These are phyloP conservation scores for Acipenser transmontanus DNA, from an alignment of 2,797 vertebrate genomes.

Conservation along the genomic window DNA sequence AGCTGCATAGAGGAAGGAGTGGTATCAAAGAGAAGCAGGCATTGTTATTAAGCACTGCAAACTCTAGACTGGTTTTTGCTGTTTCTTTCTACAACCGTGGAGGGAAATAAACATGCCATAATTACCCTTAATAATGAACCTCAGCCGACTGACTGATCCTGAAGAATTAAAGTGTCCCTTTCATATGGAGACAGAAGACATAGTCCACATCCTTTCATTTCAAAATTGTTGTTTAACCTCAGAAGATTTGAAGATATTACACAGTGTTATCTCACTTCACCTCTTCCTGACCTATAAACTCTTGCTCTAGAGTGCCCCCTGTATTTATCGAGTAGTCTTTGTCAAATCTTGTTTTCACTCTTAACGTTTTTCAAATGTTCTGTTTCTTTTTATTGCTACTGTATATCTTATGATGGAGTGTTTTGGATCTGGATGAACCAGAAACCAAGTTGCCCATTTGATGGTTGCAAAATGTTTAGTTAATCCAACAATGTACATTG, in stretches of 20 bases:
- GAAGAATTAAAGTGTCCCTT: conserved; percentile 33
- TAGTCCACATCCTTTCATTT: conserved; percentile 24
- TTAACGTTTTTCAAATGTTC: not conserved
- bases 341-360: no score
- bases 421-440: no score
- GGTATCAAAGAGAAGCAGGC: conserved; percentile 42
- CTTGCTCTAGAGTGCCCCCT: conserved; percentile 2
- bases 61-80: conserved; percentile 53
- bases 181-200: conserved; percentile 25
- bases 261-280: conserved; percentile 38
- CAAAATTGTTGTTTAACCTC: conserved; percentile 23
- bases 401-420: not conserved
- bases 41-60: conserved; percentile 50
- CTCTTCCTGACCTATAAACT: conserved; percentile 31
- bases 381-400: not conserved
- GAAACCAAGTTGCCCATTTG: no score
- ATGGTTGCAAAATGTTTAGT: no score
- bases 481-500: no score
- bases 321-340: not conserved
- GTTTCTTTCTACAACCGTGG: conserved; percentile 40
- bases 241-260: conserved; percentile 20
- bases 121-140: conserved; percentile 34
- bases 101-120: conserved; percentile 32
- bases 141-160: conserved; percentile 26
- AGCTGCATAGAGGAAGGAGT: conserved; percentile 46